Percentiles rank a stretch among this genome's conserved stretches.
phyloP scores from a whole-genome alignment of 2,888 invertebrate genomes.

The Macaria notata region DNA sequence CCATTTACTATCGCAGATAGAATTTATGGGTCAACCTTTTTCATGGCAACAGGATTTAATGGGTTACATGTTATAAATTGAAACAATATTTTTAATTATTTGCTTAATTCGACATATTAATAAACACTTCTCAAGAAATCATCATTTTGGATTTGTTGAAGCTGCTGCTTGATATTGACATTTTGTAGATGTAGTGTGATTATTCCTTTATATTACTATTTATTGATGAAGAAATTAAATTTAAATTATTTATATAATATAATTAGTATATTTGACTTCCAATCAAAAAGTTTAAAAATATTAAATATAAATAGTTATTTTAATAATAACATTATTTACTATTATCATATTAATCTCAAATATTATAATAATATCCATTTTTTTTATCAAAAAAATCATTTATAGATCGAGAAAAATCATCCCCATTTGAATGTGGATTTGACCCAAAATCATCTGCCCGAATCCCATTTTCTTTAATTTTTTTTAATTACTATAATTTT shows the following conservation, averaged over 20 bases:
- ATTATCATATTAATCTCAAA: no score
- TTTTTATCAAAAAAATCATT: constrained; percentile 82
- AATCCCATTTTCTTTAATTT: constrained; percentile 73
- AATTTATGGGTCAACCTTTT: constrained; percentile 86
- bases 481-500: no score
- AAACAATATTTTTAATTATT: constrained; percentile 57
- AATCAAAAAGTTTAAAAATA: constrained; percentile 84
- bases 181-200: constrained; percentile 65
- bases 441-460: constrained; percentile 63
- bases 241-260: constrained; percentile 86
- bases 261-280: constrained; percentile 87
- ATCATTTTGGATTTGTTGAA: constrained; percentile 68
- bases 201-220: constrained; percentile 80
- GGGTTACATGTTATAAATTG: constrained; percentile 88
- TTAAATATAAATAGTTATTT: constrained; percentile 84
- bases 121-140: constrained; percentile 58
- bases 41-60: constrained; percentile 88
- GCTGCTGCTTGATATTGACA: constrained; percentile 71
- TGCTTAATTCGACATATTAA: no score
- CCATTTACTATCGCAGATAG: constrained; percentile 69
- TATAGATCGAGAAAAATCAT: constrained; percentile 84
- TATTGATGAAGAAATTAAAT: constrained; percentile 86
- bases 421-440: no score
- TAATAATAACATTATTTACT: no score
- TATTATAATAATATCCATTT: constrained; percentile 68